Evolutionary conservation across 1,140 invertebrate genomes (phyloP).

Genomic region (Philotrypesis tridentata): DNA sequence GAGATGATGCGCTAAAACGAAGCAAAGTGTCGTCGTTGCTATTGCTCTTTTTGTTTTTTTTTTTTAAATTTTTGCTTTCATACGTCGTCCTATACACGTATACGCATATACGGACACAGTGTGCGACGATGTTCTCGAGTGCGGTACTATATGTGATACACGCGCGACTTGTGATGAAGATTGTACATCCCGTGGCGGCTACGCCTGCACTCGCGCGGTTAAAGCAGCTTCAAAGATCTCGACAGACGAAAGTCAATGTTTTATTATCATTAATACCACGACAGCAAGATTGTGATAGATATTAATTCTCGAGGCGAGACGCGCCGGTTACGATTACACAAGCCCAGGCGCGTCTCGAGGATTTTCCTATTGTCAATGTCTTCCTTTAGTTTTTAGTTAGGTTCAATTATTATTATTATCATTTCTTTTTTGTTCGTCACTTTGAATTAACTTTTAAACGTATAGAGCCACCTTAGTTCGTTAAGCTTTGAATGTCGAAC

Average conservation of each 20-base stretch:
- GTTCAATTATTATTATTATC: background rate
- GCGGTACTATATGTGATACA: background rate
- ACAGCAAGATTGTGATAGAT: background rate
- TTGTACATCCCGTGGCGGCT: too few species aligned
- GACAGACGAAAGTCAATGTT: background rate
- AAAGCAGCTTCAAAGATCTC: background rate
- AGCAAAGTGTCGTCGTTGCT: background rate
- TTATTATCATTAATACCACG: too few species aligned
- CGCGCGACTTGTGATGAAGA: background rate
- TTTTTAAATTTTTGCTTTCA: too few species aligned
- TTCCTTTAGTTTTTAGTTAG: conserved; percentile 28
- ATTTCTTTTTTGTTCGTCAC: background rate
- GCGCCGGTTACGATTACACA: background rate
- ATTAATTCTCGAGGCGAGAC: background rate
- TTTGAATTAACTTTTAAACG: background rate
- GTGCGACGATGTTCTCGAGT: too few species aligned
- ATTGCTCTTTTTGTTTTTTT: too few species aligned
- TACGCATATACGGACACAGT: too few species aligned
- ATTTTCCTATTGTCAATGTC: conserved; percentile 28
- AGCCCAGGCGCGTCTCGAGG: background rate
- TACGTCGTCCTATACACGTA: too few species aligned
- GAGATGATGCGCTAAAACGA: conserved; percentile 62
- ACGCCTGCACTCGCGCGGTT: too few species aligned
- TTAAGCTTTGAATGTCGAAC: conserved; percentile 11
- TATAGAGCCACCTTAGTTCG: background rate